Percentiles rank a stretch among this genome's conserved stretches.
Evolutionary conservation across 2,113 vertebrate genomes (phyloP).

Genomic region (Paedocypris sp.): DNA sequence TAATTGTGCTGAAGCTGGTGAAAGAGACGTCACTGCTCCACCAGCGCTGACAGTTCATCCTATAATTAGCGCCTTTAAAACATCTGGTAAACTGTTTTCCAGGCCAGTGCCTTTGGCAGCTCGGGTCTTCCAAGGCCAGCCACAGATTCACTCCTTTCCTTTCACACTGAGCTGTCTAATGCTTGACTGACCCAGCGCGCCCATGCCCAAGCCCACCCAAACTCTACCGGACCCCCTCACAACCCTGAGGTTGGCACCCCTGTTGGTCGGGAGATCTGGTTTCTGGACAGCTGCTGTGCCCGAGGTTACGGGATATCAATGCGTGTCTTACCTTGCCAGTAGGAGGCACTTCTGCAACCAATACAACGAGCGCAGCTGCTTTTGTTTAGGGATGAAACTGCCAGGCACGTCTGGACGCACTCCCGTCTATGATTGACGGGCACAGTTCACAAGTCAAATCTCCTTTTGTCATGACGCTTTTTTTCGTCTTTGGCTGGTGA

Average conservation of each 20-base stretch:
- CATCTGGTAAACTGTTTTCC: conserved; percentile 59
- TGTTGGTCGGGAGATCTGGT: conserved; percentile 29
- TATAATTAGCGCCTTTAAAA: conserved; percentile 62
- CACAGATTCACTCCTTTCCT: conserved; percentile 28
- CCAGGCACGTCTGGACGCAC: background rate
- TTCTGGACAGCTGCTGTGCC: background rate
- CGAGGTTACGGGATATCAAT: background rate
- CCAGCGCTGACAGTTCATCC: conserved; percentile 47
- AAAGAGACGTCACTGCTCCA: conserved; percentile 59
- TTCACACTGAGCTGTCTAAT: conserved; percentile 39
- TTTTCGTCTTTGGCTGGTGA: background rate
- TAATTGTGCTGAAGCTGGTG: conserved; percentile 55
- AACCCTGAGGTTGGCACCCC: conserved; percentile 10
- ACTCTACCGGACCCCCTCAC: conserved; percentile 39
- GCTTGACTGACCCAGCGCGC: conserved; percentile 39
- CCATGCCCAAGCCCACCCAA: conserved; percentile 17
- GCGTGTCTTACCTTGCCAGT: conserved; percentile 9
- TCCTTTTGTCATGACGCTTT: conserved; percentile 14
- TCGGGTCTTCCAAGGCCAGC: conserved; percentile 39
- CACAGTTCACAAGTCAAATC: conserved; percentile 30
- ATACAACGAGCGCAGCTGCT: background rate
- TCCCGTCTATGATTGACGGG: conserved; percentile 22
- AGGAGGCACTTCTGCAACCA: background rate
- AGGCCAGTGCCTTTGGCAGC: conserved; percentile 48
- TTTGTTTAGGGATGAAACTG: background rate